Percentiles rank a stretch among this genome's conserved stretches.
phyloP scores from a whole-genome alignment of 2,797 vertebrate genomes.

The Bucorvus abyssinicus region DNA sequence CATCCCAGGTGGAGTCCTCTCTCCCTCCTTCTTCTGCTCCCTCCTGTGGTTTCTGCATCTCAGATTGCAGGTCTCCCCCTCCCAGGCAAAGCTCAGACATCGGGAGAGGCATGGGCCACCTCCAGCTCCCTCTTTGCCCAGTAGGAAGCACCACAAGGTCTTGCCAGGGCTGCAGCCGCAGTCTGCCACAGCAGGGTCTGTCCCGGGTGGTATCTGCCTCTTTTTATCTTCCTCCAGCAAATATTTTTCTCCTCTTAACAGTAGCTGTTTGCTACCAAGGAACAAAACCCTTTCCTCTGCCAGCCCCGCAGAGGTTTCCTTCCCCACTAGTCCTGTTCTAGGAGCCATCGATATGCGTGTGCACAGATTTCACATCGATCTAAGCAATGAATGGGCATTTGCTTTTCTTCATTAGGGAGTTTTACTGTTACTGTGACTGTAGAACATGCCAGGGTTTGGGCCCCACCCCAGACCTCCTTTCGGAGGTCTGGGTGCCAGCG shows the following conservation, averaged over 20 bases:
- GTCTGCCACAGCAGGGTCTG: not conserved
- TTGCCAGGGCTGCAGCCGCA: not conserved
- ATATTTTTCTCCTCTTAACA: not conserved
- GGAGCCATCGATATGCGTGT: not conserved
- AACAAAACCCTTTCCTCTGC: not conserved
- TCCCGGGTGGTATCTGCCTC: not conserved
- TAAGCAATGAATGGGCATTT: not conserved
- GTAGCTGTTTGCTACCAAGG: not conserved
- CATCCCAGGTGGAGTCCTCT: not conserved
- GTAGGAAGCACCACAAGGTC: not conserved
- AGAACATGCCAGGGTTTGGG: not conserved
- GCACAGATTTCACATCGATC: not conserved
- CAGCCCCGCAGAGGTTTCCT: not conserved
- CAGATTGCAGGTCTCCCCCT: not conserved
- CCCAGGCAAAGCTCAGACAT: not conserved
- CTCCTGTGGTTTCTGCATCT: not conserved
- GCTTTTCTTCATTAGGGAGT: not conserved
- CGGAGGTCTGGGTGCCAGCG: not conserved
- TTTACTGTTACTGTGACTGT: not conserved
- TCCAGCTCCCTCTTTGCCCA: not conserved
- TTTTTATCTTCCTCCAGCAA: not conserved
- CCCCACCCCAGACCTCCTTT: not conserved
- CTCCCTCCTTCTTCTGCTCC: not conserved
- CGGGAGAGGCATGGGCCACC: not conserved
- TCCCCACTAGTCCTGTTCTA: not conserved